These are phyloP conservation scores for Pseudopleuronectes americanus DNA, from an alignment of 2,797 vertebrate species.

Conservation along the genomic window DNA sequence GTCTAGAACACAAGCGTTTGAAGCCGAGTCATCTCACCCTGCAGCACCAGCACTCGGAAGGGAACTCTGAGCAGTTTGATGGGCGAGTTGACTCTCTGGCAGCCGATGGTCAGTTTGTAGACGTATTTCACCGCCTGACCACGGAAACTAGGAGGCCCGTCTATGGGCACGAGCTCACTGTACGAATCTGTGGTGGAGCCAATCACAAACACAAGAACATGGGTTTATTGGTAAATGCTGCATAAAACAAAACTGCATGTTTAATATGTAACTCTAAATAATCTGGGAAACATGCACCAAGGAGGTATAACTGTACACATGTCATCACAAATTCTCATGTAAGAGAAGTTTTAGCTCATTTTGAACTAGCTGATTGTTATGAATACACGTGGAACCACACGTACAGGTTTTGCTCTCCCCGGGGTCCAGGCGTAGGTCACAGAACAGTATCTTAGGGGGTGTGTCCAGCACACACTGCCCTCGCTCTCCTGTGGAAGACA, in stretches of 20 bases:
- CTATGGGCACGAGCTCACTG: conserved; percentile 90
- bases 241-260: not conserved
- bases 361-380: not conserved
- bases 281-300: not conserved
- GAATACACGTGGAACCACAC: conserved; percentile 44
- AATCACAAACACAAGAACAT: no score
- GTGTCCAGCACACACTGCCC: conserved; percentile 98
- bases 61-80: conserved; percentile 98
- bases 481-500: conserved; percentile 87
- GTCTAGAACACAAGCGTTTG: not conserved
- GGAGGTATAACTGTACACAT: not conserved
- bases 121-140: conserved; percentile 97
- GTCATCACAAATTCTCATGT: not conserved
- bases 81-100: conserved; percentile 97
- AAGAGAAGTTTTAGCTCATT: not conserved
- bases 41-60: conserved; percentile 94
- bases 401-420: conserved; percentile 97
- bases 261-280: not conserved
- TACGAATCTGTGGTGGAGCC: conserved; percentile 87
- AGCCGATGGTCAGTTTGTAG: conserved; percentile 98
- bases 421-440: conserved; percentile 94
- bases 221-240: not conserved
- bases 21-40: conserved; percentile 83
- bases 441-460: conserved; percentile 98
- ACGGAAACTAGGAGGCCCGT: conserved; percentile 95